Base-by-base conservation (phyloP, 1,140 invertebrate species). In the Leptonema lineaticorne region DNA sequence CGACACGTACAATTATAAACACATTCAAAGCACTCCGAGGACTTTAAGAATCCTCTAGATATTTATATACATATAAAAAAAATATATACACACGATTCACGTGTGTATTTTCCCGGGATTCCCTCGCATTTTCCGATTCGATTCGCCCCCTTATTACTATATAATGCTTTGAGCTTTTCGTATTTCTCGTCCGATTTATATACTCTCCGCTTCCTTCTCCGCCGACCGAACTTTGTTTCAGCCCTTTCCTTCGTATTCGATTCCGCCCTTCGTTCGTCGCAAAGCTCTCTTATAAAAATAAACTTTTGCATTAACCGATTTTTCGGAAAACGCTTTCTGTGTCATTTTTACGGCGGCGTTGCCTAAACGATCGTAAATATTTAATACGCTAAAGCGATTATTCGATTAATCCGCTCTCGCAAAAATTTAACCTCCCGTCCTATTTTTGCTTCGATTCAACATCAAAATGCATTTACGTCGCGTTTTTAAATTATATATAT, bases 241-340 rank as follows among this genome's bases (percentile, higher is more conserved):
- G 69, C 53, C 20, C 22, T 77, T 74, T 74, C n/a, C n/a, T n/a
- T n/a, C n/a, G n/a, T n/a, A n/a, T n/a, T n/a, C n/a, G n/a, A n/a
- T n/a, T n/a, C n/a, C n/a, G n/a, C n/a, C n/a, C n/a, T n/a, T n/a
- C n/a, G n/a, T n/a, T n/a, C n/a, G 76, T 78, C 45, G 20, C 78
- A 82, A 83, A 83, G 82, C 81, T 82, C 80, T 81, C 81, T 83
- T 83, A 83, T 81, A 83, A 83, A 82, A 82, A 82, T 82, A 83
- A 83, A 83, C 81, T 83, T 83, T 82, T 82, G 75, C 81, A 83
- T 83, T 83, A 82, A 81, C 81, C 80, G 80, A 79, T 81, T 80
- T 53, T 53, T 53, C 22, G 28, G 63, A 66, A 70, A 70, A 50
- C 66, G 59, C 67, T 68, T 70, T 50, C 59, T 66, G 60, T 68